Evolutionary conservation across 1,140 invertebrate genomes (phyloP).

Genomic region (Solenopsis fugax): DNA sequence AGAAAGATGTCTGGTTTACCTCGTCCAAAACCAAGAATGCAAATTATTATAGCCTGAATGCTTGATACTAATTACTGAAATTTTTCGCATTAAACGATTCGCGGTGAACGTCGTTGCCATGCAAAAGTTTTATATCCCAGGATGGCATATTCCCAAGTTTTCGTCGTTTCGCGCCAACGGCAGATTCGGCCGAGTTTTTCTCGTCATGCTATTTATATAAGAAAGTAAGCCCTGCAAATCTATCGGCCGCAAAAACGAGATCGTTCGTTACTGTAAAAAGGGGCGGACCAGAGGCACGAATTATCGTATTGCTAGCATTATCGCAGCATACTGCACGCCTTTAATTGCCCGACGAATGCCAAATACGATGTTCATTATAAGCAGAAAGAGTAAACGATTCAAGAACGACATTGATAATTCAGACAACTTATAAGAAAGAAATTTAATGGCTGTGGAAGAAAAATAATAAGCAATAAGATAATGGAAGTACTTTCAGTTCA

Average conservation of each 20-base stretch:
- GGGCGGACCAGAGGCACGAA: neutral
- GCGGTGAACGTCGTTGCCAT: slow-evolving; percentile 57
- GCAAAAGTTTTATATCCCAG: slow-evolving; percentile 74
- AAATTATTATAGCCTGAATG: neutral
- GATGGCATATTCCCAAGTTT: slow-evolving; percentile 74
- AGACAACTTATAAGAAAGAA: neutral
- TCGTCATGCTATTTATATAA: slow-evolving; percentile 70
- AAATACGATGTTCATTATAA: neutral
- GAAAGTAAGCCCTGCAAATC: slow-evolving; percentile 64
- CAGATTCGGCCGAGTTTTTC: slow-evolving; percentile 72
- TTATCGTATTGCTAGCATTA: slow-evolving; percentile 38
- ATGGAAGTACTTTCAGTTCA: neutral
- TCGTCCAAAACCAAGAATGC: neutral
- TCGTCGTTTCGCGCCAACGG: slow-evolving; percentile 69
- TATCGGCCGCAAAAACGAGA: slow-evolving; percentile 64
- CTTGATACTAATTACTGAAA: slow-evolving; percentile 53
- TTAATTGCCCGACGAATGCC: slow-evolving; percentile 46
- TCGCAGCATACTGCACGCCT: neutral
- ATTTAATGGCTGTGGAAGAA: neutral
- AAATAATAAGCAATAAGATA: slow-evolving; percentile 25
- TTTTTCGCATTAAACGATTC: slow-evolving; percentile 48
- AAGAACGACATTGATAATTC: slow-evolving; percentile 24
- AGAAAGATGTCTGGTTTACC: neutral
- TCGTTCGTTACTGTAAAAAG: slow-evolving; percentile 9
- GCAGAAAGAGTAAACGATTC: slow-evolving; percentile 11